These are phyloP conservation scores for Jordanella pulchra DNA, from an alignment of 2,797 vertebrate species.

Conservation along the genomic window DNA sequence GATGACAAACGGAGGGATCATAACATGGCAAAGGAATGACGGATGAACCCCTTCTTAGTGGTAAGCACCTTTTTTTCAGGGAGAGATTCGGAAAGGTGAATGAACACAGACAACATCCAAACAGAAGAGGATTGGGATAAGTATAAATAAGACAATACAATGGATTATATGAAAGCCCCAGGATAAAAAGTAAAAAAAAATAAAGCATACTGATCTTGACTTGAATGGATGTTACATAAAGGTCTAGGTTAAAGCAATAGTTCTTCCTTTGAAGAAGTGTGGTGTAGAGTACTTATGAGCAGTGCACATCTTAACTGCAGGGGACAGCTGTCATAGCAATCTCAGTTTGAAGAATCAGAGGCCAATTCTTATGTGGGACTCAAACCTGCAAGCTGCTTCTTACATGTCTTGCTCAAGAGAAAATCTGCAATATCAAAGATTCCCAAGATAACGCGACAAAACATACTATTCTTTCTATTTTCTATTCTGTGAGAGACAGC, in stretches of 20 bases:
- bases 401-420: not conserved
- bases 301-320: not conserved
- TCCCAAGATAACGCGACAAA: not conserved
- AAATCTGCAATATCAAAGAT: not conserved
- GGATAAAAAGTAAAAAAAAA: slow-evolving; percentile 12
- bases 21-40: slow-evolving; percentile 35
- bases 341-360: not conserved
- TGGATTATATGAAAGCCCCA: slow-evolving; percentile 28
- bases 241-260: slow-evolving; percentile 34
- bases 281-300: not conserved
- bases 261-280: slow-evolving; percentile 15
- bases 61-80: slow-evolving; percentile 39
- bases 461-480: not conserved
- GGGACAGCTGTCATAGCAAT: not conserved
- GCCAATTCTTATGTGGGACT: not conserved
- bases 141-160: slow-evolving; percentile 13
- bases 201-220: slow-evolving; percentile 12
- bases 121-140: not conserved
- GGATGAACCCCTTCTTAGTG: slow-evolving; percentile 51
- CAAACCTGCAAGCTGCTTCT: not conserved
- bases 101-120: slow-evolving; percentile 17
- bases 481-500: too few relatives aligned
- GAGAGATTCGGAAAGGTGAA: not conserved
- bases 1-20: slow-evolving; percentile 46
- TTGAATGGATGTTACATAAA: slow-evolving; percentile 8